phyloP scores from a whole-genome alignment of 2,888 invertebrate species.

The Patella ulyssiponensis region DNA sequence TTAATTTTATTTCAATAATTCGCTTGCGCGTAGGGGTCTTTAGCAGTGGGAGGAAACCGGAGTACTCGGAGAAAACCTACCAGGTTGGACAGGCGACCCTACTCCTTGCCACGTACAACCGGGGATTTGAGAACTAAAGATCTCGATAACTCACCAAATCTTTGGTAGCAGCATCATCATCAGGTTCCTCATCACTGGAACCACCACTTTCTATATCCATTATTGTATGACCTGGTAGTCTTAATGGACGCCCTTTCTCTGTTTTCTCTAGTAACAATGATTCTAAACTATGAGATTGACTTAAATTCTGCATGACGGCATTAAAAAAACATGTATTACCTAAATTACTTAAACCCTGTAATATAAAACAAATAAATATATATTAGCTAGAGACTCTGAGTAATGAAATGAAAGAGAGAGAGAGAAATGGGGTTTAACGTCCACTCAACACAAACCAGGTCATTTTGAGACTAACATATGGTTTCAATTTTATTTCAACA shows the following conservation, averaged over 20 bases:
- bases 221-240: constrained; percentile 48
- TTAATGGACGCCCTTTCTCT: constrained; percentile 52
- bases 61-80: too few species aligned
- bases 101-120: too few species aligned
- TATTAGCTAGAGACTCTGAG: background rate
- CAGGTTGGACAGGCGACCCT: too few species aligned
- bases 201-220: constrained; percentile 44
- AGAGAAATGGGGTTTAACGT: too few species aligned
- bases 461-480: too few species aligned
- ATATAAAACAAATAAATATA: constrained; percentile 24
- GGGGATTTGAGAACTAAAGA: too few species aligned
- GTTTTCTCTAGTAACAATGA: constrained; percentile 55
- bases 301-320: constrained; percentile 86
- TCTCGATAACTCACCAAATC: constrained; percentile 43
- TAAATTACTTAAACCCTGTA: constrained; percentile 85
- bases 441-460: too few species aligned
- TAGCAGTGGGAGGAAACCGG: too few species aligned
- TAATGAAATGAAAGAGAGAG: constrained; percentile 14
- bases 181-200: constrained; percentile 47
- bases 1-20: too few species aligned
- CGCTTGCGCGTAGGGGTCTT: too few species aligned
- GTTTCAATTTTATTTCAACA: too few species aligned
- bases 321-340: constrained; percentile 99
- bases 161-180: constrained; percentile 46
- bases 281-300: constrained; percentile 68